Percentiles rank a stretch among this genome's conserved stretches.
phyloP scores from a whole-genome alignment of 2,113 vertebrate species.

The Plestiodon gilberti region DNA sequence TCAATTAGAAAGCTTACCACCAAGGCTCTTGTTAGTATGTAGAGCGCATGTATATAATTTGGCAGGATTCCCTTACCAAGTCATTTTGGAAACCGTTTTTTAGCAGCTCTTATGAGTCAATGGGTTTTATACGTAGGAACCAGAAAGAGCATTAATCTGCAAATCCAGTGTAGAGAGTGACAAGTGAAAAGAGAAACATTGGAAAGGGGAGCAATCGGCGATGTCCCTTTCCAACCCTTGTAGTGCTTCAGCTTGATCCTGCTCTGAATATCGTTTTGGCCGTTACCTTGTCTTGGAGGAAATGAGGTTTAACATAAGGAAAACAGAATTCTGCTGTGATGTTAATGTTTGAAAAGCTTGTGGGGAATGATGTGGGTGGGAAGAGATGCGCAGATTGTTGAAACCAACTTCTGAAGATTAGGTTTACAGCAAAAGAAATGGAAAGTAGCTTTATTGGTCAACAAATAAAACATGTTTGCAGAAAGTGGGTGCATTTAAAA shows the following conservation, averaged over 20 bases:
- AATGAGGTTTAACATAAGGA: slow-evolving; percentile 26
- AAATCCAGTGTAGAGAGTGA: neutral
- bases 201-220: slow-evolving; percentile 6
- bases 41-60: neutral
- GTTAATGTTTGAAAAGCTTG: slow-evolving; percentile 35
- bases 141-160: neutral
- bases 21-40: neutral
- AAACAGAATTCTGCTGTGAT: slow-evolving; percentile 28
- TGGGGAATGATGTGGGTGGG: neutral
- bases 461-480: slow-evolving; percentile 4
- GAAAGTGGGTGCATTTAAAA: neutral
- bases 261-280: slow-evolving; percentile 50
- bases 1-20: neutral
- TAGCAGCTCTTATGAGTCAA: neutral
- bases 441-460: neutral
- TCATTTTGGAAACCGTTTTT: neutral
- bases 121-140: neutral
- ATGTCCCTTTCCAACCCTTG: slow-evolving; percentile 18
- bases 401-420: neutral
- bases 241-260: slow-evolving; percentile 42
- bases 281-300: slow-evolving; percentile 32
- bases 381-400: neutral
- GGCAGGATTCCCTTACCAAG: neutral
- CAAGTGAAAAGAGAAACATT: slow-evolving; percentile 26
- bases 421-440: accelerated